Evolutionary conservation across 2,797 vertebrate genomes (phyloP).

Genomic region (Falco biarmicus): DNA sequence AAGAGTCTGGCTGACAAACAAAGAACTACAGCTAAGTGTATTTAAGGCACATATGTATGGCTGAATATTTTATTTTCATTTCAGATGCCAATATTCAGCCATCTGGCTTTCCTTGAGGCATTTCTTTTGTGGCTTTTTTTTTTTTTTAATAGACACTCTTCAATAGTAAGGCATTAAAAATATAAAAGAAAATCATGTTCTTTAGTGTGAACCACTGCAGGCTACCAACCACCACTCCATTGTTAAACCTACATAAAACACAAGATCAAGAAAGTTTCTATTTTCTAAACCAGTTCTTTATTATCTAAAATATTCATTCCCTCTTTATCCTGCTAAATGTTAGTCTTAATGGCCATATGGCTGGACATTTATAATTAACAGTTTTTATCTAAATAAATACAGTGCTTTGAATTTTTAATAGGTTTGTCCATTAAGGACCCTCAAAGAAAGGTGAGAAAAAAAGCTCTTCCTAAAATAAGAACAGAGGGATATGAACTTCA

Average conservation of each 20-base stretch:
- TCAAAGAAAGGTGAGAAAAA: neutral
- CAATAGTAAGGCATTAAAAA: constrained; percentile 44
- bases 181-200: constrained; percentile 2
- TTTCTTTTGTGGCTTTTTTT: neutral
- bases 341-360: constrained; percentile 64
- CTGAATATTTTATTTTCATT: constrained; percentile 70
- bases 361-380: constrained; percentile 77
- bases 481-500: neutral
- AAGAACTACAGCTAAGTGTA: constrained; percentile 30
- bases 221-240: constrained; percentile 5
- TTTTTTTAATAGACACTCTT: constrained; percentile 46
- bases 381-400: constrained; percentile 64
- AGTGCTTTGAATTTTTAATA: constrained; percentile 57
- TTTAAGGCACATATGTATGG: constrained; percentile 55
- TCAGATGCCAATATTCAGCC: constrained; percentile 58
- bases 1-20: constrained; percentile 11
- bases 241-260: constrained; percentile 47
- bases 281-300: constrained; percentile 75
- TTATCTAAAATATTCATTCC: constrained; percentile 59
- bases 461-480: neutral
- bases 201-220: constrained; percentile 22
- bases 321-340: neutral
- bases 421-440: neutral
- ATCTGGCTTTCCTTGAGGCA: constrained; percentile 70
- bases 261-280: constrained; percentile 22